These are phyloP conservation scores for Ennomos erosarius DNA, from an alignment of 2,888 invertebrate species.

Conservation along the genomic window DNA sequence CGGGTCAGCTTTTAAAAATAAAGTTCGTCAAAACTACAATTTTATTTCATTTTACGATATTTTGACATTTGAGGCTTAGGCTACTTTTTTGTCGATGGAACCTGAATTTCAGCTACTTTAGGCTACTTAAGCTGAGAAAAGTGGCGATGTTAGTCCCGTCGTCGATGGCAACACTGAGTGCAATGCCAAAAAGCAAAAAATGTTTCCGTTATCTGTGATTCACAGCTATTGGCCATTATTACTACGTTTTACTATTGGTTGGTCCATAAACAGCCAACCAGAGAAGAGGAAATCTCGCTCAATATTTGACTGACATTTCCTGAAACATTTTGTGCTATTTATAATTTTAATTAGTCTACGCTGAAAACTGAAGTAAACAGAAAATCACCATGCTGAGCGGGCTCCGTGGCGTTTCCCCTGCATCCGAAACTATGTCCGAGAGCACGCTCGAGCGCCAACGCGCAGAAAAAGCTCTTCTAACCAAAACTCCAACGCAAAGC, in stretches of 20 bases:
- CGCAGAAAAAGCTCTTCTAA: constrained; percentile 73
- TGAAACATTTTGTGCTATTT: constrained; percentile 61
- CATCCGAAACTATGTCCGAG: constrained; percentile 76
- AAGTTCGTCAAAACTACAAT: too few species aligned
- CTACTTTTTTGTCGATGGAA: too few species aligned
- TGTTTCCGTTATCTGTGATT: not conserved
- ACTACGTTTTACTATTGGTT: constrained; percentile 14
- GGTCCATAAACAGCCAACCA: constrained; percentile 55
- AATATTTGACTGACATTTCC: constrained; percentile 71
- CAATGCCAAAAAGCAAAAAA: not conserved
- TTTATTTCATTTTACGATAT: too few species aligned
- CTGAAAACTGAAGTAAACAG: constrained; percentile 44
- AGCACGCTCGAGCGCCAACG: constrained; percentile 70
- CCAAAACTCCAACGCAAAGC: constrained; percentile 68
- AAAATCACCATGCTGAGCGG: constrained; percentile 58
- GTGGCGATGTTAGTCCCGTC: too few species aligned
- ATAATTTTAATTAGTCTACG: constrained; percentile 56
- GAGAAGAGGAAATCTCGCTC: constrained; percentile 58
- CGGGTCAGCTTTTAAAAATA: too few species aligned
- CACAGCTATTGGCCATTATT: too few species aligned
- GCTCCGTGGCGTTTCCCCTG: constrained; percentile 70
- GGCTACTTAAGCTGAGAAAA: too few species aligned
- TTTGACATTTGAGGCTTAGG: too few species aligned
- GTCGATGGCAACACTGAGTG: too few species aligned
- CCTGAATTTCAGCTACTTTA: too few species aligned